A percentile compares a stretch with the other conserved stretches of the same genome.
Evolutionary conservation across 2,888 invertebrate genomes (phyloP).

Genomic region (Perizoma affinitatum): DNA sequence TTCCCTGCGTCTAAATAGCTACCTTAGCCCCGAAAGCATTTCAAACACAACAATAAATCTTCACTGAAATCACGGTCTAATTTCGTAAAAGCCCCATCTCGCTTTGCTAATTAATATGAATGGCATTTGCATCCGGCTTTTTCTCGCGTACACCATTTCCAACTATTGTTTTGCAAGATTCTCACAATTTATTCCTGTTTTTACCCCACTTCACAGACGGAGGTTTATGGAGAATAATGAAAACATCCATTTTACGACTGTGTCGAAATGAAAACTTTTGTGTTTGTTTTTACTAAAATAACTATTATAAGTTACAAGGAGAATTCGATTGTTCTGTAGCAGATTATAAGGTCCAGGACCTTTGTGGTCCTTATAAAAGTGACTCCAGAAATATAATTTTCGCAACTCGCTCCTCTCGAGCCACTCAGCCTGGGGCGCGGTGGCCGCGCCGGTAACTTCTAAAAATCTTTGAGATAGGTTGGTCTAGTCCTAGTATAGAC

Average conservation of each 20-base stretch:
- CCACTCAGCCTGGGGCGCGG: too few relatives aligned
- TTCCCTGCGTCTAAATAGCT: constrained; percentile 78
- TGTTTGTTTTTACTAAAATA: constrained; percentile 44
- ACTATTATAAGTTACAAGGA: background rate
- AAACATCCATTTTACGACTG: constrained; percentile 65
- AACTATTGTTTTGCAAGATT: constrained; percentile 84
- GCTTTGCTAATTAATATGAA: constrained; percentile 85
- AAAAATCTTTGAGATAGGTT: too few relatives aligned
- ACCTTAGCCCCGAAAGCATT: constrained; percentile 81
- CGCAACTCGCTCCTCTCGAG: too few relatives aligned
- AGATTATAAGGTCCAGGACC: background rate
- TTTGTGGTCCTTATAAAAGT: too few relatives aligned
- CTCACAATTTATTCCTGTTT: constrained; percentile 78
- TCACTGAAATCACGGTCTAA: constrained; percentile 83
- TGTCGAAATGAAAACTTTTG: constrained; percentile 64
- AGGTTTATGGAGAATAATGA: constrained; percentile 74
- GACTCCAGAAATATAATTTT: too few relatives aligned
- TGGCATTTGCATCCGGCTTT: constrained; percentile 84
- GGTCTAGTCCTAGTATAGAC: too few relatives aligned
- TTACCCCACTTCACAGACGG: constrained; percentile 68
- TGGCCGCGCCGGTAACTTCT: too few relatives aligned
- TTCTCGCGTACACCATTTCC: constrained; percentile 81
- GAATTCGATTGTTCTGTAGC: constrained; percentile 1
- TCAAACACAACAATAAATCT: constrained; percentile 83
- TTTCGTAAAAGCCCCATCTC: constrained; percentile 84